Conservation (phyloP, 2,888 invertebrate genomes). For the Masnerella sp. region DNA sequence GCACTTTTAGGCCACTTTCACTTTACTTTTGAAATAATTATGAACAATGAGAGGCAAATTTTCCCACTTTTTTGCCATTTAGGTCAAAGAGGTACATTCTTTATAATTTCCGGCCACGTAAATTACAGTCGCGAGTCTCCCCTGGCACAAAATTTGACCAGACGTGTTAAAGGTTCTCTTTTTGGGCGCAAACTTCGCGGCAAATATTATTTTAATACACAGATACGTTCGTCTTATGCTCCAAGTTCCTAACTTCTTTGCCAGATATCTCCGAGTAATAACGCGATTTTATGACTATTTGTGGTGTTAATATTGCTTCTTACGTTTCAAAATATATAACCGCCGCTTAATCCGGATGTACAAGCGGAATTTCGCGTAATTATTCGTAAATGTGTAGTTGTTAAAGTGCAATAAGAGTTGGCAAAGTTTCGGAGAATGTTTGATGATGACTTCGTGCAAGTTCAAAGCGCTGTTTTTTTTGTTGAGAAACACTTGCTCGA, state of each 20-base stretch:
- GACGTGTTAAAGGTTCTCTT: slow-evolving; percentile 8
- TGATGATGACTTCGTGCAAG: slow-evolving; percentile 1
- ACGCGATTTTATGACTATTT: slow-evolving; percentile 38
- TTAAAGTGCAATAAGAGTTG: slow-evolving; percentile 32
- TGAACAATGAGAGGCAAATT: slow-evolving; percentile 7
- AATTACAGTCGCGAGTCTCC: slow-evolving; percentile 22
- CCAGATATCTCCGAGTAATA: slow-evolving; percentile 22
- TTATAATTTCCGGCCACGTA: slow-evolving; percentile 25
- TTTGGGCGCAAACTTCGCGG: slow-evolving; percentile 7
- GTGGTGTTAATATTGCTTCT: slow-evolving; percentile 43
- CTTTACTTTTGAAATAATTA: slow-evolving; percentile 2
- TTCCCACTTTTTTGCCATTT: not conserved
- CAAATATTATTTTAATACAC: slow-evolving; percentile 48
- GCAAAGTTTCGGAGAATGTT: slow-evolving; percentile 20
- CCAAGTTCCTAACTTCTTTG: slow-evolving; percentile 27
- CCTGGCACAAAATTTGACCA: slow-evolving; percentile 30
- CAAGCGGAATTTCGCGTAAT: slow-evolving; percentile 12
- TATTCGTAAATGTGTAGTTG: slow-evolving; percentile 23
- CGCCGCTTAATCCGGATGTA: slow-evolving; percentile 30
- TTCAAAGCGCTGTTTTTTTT: slow-evolving; percentile 21
- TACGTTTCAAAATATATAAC: slow-evolving; percentile 22
- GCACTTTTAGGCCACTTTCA: not conserved
- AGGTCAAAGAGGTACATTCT: slow-evolving; percentile 13
- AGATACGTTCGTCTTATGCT: slow-evolving; percentile 16
- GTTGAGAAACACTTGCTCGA: slow-evolving; percentile 9